Conservation (phyloP, 2,888 invertebrate species). For the Buathra laborator region DNA sequence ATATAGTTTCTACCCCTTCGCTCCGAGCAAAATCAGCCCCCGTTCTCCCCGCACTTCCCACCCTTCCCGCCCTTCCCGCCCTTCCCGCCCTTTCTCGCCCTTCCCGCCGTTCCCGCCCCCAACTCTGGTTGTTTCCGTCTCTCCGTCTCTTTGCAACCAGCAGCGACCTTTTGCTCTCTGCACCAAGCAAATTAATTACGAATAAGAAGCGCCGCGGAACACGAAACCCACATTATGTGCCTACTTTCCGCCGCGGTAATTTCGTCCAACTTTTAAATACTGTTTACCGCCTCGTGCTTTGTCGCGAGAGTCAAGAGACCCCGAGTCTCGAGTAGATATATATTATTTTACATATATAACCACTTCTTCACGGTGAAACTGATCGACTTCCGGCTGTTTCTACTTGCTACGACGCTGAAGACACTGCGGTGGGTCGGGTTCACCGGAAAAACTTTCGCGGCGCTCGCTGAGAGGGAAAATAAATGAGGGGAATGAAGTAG, state of each 20-base stretch:
- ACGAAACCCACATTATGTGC: constrained; percentile 75
- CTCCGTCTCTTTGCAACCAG: not conserved
- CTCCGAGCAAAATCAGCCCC: constrained; percentile 37
- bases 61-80: too few species aligned
- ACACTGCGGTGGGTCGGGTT: not conserved
- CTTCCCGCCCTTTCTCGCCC: too few species aligned
- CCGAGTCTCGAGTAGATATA: not conserved
- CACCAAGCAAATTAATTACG: constrained; percentile 73
- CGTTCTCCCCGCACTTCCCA: not conserved
- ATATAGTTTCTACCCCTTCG: constrained; percentile 25
- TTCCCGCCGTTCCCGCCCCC: too few species aligned
- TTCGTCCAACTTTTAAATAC: constrained; percentile 73
- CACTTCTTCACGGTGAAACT: not conserved
- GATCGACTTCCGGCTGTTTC: not conserved
- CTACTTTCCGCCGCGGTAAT: constrained; percentile 68
- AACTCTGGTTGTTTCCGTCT: too few species aligned
- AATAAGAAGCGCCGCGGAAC: constrained; percentile 72
- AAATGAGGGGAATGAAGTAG: not conserved
- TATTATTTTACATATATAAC: not conserved
- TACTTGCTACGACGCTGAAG: not conserved
- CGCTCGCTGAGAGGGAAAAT: not conserved
- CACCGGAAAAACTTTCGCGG: not conserved
- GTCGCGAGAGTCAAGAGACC: constrained; percentile 24
- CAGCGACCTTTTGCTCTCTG: constrained; percentile 37
- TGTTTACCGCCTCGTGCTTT: constrained; percentile 62